These are phyloP conservation scores for Zaprionus gabonicus DNA, from an alignment of 1,140 invertebrate genomes.

Conservation along the genomic window DNA sequence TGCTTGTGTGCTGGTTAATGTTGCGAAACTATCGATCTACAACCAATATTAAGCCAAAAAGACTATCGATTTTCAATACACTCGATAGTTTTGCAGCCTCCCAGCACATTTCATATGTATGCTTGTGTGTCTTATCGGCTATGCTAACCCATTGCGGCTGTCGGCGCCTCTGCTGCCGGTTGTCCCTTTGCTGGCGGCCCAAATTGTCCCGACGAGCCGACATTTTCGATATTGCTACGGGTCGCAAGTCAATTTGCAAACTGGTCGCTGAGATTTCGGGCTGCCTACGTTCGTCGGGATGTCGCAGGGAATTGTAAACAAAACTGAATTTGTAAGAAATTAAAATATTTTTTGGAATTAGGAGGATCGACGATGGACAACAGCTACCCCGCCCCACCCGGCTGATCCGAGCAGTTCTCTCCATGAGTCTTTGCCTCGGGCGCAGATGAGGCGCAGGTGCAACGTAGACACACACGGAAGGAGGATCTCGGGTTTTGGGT, in stretches of 20 bases:
- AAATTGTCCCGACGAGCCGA: conserved; percentile 46
- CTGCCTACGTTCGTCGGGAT: conserved; percentile 49
- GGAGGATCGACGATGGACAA: not conserved
- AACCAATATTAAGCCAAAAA: not conserved
- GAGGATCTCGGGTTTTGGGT: not conserved
- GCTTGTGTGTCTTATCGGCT: conserved; percentile 29
- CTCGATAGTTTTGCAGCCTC: conserved; percentile 1
- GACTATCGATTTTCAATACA: not conserved
- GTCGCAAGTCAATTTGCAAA: conserved; percentile 70
- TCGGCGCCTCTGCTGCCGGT: conserved; percentile 55
- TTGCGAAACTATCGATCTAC: not conserved
- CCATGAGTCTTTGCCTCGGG: not conserved
- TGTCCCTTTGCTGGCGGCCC: conserved; percentile 46
- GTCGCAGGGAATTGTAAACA: conserved; percentile 80
- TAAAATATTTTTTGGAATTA: conserved; percentile 20
- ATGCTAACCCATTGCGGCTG: conserved; percentile 68
- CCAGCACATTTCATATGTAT: not conserved
- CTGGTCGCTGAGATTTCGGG: conserved; percentile 63
- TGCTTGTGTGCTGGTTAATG: not conserved
- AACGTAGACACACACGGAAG: conserved; percentile 4
- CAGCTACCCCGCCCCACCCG: not conserved
- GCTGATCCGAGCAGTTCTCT: conserved; percentile 1
- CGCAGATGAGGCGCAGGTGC: not conserved
- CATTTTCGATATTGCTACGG: conserved; percentile 55
- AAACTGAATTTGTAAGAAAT: conserved; percentile 64